These are phyloP conservation scores for Bombylius discolor DNA, from an alignment of 2,888 invertebrate genomes.

Conservation along the genomic window DNA sequence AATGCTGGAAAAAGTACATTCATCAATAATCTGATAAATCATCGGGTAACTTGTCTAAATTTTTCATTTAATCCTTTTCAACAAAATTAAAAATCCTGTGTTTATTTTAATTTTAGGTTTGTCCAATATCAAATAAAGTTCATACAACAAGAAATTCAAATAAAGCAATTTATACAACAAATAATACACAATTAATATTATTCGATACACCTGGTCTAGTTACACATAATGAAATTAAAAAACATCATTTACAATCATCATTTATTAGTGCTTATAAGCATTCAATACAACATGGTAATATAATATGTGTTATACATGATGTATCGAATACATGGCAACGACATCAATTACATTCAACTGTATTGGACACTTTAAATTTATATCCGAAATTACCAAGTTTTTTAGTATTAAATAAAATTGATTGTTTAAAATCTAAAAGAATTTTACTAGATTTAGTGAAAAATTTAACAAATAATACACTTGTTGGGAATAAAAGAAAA, in stretches of 20 bases:
- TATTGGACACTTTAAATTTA: constrained; percentile 53
- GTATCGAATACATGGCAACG: constrained; percentile 56
- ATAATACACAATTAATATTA: constrained; percentile 78
- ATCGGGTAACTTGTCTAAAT: constrained; percentile 45
- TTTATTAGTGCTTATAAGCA: constrained; percentile 44
- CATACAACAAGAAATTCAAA: constrained; percentile 73
- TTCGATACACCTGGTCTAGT: constrained; percentile 90
- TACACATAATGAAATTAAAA: constrained; percentile 44
- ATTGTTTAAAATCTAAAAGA: constrained; percentile 54
- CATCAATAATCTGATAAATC: constrained; percentile 70
- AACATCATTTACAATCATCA: constrained; percentile 42
- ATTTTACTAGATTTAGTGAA: constrained; percentile 60
- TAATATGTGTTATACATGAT: constrained; percentile 80
- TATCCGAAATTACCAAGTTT: constrained; percentile 50
- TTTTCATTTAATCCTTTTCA: background rate
- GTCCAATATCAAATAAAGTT: constrained; percentile 80
- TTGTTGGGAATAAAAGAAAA: constrained; percentile 25
- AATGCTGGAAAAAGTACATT: constrained; percentile 95
- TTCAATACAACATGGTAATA: constrained; percentile 53
- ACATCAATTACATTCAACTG: constrained; percentile 52
- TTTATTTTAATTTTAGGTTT: constrained; percentile 47
- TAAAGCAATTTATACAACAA: constrained; percentile 57
- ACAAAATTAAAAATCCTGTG: background rate
- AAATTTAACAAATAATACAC: constrained; percentile 50
- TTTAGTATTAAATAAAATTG: constrained; percentile 83